Percentiles rank a stretch among this genome's conserved stretches.
phyloP scores from a whole-genome alignment of 2,888 invertebrate genomes.

The Rhynchonema sp. region DNA sequence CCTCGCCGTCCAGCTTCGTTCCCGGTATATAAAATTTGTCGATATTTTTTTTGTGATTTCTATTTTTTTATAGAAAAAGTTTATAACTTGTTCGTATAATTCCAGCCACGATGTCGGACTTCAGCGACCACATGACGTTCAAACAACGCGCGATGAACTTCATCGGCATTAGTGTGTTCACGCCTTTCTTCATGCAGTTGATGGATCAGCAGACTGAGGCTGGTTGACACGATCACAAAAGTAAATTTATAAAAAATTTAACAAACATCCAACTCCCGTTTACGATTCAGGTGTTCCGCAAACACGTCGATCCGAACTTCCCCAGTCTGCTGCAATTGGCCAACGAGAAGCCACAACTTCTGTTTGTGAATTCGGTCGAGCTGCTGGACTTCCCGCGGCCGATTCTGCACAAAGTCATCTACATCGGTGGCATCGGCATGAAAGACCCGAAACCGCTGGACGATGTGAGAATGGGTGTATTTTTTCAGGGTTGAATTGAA shows the following conservation, averaged over 20 bases:
- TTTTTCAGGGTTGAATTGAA: no score
- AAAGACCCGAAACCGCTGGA: slow-evolving; percentile 13
- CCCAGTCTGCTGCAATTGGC: neutral
- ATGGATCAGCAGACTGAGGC: neutral
- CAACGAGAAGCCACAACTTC: slow-evolving; percentile 3
- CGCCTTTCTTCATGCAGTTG: neutral
- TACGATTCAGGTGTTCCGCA: no score
- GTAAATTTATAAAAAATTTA: no score
- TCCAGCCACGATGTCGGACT: slow-evolving; percentile 2
- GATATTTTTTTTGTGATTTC: neutral
- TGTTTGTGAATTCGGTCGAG: slow-evolving; percentile 16
- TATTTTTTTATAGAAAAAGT: neutral
- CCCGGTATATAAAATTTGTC: no score
- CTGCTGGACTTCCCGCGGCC: slow-evolving; percentile 17
- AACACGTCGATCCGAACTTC: neutral
- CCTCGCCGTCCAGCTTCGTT: slow-evolving; percentile 15
- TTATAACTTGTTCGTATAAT: neutral
- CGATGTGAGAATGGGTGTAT: slow-evolving; percentile 5
- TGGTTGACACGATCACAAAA: no score
- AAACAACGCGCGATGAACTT: slow-evolving; percentile 2
- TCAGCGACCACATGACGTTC: slow-evolving; percentile 5
- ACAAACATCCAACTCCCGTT: no score
- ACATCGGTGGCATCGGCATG: slow-evolving; percentile 20
- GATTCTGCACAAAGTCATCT: slow-evolving; percentile 15
- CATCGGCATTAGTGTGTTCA: neutral